Conservation (phyloP, 2,888 invertebrate genomes). For the Lacanobia oleracea region DNA sequence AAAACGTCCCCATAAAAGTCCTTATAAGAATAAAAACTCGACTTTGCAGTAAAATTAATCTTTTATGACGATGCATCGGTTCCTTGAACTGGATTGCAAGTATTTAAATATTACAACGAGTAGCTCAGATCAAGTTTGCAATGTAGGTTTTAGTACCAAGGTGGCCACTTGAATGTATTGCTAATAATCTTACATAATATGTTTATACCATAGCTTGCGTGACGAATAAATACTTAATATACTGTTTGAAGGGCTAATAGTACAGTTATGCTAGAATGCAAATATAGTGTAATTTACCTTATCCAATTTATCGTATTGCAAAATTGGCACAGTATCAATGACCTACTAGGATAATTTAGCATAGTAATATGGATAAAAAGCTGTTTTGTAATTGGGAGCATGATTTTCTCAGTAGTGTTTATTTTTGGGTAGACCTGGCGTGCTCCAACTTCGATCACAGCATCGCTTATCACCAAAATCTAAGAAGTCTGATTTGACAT, state of each 20-base stretch:
- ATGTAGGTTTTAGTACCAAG: conserved; percentile 79
- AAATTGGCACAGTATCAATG: conserved; percentile 52
- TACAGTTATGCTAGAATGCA: conserved; percentile 23
- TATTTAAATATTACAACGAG: conserved; percentile 75
- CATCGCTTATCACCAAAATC: too few relatives aligned
- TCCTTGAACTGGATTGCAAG: conserved; percentile 82
- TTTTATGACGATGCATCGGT: conserved; percentile 57
- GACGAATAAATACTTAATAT: conserved; percentile 42
- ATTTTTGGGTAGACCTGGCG: too few relatives aligned
- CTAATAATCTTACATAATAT: conserved; percentile 51
- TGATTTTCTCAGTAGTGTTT: neutral
- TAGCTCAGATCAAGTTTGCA: conserved; percentile 69
- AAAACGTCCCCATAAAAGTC: conserved; percentile 30
- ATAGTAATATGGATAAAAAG: conserved; percentile 8
- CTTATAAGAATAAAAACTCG: conserved; percentile 35
- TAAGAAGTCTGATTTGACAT: too few relatives aligned
- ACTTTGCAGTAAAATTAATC: conserved; percentile 48
- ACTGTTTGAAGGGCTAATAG: conserved; percentile 32
- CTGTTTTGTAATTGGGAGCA: neutral
- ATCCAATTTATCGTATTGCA: conserved; percentile 34
- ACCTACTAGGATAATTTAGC: conserved; percentile 51
- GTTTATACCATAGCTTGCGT: conserved; percentile 47
- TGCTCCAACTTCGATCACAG: too few relatives aligned
- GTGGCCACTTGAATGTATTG: conserved; percentile 64
- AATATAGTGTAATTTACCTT: conserved; percentile 40